A percentile compares a stretch with the other conserved stretches of the same genome.
These are phyloP conservation scores for Pyrgus malvae DNA, from an alignment of 2,888 invertebrate species.

Conservation along the genomic window DNA sequence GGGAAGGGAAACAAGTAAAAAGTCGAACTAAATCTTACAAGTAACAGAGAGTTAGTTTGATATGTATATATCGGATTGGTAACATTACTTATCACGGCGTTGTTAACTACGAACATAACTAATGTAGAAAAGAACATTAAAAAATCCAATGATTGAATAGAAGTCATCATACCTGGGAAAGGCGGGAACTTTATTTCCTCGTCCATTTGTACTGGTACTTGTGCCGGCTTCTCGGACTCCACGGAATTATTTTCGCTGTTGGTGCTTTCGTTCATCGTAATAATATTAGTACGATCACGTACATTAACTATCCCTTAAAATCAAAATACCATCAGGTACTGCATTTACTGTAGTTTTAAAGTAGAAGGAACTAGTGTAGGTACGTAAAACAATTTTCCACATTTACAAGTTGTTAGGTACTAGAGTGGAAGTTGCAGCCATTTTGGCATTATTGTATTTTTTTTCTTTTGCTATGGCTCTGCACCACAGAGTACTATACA, in stretches of 20 bases:
- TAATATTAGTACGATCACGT: not conserved
- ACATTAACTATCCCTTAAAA: not conserved
- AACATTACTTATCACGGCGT: too few species aligned
- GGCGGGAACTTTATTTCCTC: conserved; percentile 67
- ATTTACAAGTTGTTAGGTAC: too few species aligned
- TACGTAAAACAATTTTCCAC: conserved; percentile 17
- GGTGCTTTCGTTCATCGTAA: conserved; percentile 61
- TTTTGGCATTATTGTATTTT: conserved; percentile 50
- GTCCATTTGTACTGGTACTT: conserved; percentile 29
- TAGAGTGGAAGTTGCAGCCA: conserved; percentile 57
- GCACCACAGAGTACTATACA: too few species aligned
- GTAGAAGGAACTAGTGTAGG: not conserved
- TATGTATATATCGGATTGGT: too few species aligned
- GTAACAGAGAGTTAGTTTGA: too few species aligned
- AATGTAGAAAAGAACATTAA: too few species aligned
- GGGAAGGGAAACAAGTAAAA: too few species aligned
- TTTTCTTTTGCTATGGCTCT: too few species aligned
- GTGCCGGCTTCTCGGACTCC: conserved; percentile 67
- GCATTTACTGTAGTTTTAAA: not conserved
- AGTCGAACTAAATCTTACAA: too few species aligned
- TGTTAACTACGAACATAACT: too few species aligned
- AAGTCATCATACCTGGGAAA: conserved; percentile 60
- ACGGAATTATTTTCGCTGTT: conserved; percentile 48
- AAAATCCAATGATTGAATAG: too few species aligned
- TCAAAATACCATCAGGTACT: not conserved